Evolutionary conservation across 2,888 invertebrate genomes (phyloP), one percentile per base, ranked within the genome.

Genomic region (Strigamia transsilvanica): DNA sequence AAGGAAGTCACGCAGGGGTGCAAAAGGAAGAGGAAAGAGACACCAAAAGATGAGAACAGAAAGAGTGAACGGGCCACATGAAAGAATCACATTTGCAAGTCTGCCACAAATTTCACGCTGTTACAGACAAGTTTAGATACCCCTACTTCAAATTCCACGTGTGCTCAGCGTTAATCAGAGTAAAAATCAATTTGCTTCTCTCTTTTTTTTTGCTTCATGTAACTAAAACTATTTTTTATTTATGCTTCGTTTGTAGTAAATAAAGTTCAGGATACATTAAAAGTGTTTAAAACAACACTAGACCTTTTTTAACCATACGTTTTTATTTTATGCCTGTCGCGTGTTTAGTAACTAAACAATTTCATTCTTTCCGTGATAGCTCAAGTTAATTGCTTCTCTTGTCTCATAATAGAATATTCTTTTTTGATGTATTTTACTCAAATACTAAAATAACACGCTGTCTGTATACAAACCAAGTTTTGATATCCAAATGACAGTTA

Each of bases 1-100:
- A 66, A 66, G 66, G 66, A 66, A 66, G 66, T 66, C 66, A 66
- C 66, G 66, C 66, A 66, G 66, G 66, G 66, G 66, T 27, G 66
- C 66, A 66, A 66, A 66, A 66, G 66, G 66, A 66, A 66, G n/a
- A 15, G 66, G 27, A 66, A 66, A 66, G 32, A 66, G 66, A 66
- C 66, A 66, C 66, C 66, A 66, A 66, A 23, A 66, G 66, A 66
- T 51, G 51, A 51, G 51, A 51, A 51, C 51, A n/a, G 51, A 51
- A 51, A 51, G 51, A 51, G 51, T 51, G 66, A 66, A 66, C 66
- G 15, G 66, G 66, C 27, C 66, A 66, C 23, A 66, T 66, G 66
- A 66, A 66, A 27, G 27, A 66, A 66, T 66, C 66, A 66, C 66
- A 66, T 66, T 66, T 66, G 66, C 66, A 66, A 66, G 66, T 66